A percentile compares a stretch with the other conserved stretches of the same genome.
These are phyloP conservation scores for Apoderus coryli DNA, from an alignment of 2,888 invertebrate species.

Conservation along the genomic window DNA sequence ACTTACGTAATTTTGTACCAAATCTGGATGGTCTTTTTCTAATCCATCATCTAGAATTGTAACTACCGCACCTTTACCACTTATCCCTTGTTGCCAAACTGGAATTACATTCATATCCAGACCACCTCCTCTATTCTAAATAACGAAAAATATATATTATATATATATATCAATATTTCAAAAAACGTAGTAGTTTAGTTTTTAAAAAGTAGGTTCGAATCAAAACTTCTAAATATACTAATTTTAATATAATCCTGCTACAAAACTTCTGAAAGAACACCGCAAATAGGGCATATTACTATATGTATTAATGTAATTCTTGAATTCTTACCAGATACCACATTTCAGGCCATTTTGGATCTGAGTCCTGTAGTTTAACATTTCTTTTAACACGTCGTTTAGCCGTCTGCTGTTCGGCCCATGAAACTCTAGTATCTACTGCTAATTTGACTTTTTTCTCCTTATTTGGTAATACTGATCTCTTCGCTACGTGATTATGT, in stretches of 20 bases:
- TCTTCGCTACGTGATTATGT: slow-evolving; percentile 62
- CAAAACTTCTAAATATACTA: slow-evolving; percentile 1
- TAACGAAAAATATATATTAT: slow-evolving; percentile 1
- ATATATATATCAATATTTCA: too few relatives aligned
- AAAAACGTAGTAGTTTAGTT: too few relatives aligned
- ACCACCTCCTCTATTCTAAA: slow-evolving; percentile 76
- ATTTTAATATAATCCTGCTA: not conserved
- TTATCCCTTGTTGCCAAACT: slow-evolving; percentile 89
- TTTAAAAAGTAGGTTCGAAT: slow-evolving; percentile 7
- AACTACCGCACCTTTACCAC: slow-evolving; percentile 88
- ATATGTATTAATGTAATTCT: slow-evolving; percentile 5
- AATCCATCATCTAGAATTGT: slow-evolving; percentile 95
- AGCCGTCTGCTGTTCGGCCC: slow-evolving; percentile 71
- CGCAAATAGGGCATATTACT: too few relatives aligned
- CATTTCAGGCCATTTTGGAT: slow-evolving; percentile 89
- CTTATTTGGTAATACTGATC: slow-evolving; percentile 57
- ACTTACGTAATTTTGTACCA: slow-evolving; percentile 85
- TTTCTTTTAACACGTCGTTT: slow-evolving; percentile 73
- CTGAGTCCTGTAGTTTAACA: slow-evolving; percentile 45
- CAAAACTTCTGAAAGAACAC: too few relatives aligned
- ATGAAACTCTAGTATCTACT: slow-evolving; percentile 61
- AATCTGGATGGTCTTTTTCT: slow-evolving; percentile 91
- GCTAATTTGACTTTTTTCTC: slow-evolving; percentile 57
- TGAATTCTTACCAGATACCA: slow-evolving; percentile 79
- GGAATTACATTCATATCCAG: slow-evolving; percentile 93